phyloP scores from a whole-genome alignment of 2,888 invertebrate genomes.

The Eupithecia exiguata region DNA sequence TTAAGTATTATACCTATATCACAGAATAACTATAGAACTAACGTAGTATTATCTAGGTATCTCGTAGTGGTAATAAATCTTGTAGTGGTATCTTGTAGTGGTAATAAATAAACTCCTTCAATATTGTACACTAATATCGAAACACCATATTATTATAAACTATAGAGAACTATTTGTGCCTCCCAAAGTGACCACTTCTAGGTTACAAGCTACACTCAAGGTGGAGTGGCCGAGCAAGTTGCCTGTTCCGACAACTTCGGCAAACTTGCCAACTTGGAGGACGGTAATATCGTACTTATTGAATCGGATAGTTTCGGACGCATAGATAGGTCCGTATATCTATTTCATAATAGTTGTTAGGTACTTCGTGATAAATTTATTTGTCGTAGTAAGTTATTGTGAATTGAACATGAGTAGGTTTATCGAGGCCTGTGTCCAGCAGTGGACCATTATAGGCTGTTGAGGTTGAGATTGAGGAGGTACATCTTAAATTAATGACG shows the following conservation, averaged over 20 bases:
- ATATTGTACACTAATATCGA: too few relatives aligned
- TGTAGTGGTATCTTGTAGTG: too few relatives aligned
- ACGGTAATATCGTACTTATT: slow-evolving; percentile 34
- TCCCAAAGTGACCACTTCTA: slow-evolving; percentile 3
- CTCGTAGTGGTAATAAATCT: too few relatives aligned
- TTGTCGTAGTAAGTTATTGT: background rate
- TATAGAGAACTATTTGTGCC: background rate
- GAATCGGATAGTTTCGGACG: slow-evolving; percentile 19
- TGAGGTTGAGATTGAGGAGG: too few relatives aligned
- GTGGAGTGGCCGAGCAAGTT: slow-evolving; percentile 16
- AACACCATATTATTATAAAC: too few relatives aligned
- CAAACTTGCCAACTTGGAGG: slow-evolving; percentile 19
- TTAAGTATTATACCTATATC: too few relatives aligned
- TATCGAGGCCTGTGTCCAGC: too few relatives aligned
- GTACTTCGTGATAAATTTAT: background rate
- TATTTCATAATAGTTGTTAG: background rate
- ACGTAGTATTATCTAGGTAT: too few relatives aligned
- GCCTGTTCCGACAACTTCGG: slow-evolving; percentile 20
- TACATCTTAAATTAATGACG: too few relatives aligned
- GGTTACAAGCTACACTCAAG: background rate
- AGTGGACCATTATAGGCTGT: too few relatives aligned
- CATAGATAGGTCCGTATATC: background rate
- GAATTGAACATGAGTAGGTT: background rate
- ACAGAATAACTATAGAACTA: too few relatives aligned
- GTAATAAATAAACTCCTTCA: too few relatives aligned